Conservation (phyloP, 2,797 vertebrate species). For the Taeniopygia guttata region DNA sequence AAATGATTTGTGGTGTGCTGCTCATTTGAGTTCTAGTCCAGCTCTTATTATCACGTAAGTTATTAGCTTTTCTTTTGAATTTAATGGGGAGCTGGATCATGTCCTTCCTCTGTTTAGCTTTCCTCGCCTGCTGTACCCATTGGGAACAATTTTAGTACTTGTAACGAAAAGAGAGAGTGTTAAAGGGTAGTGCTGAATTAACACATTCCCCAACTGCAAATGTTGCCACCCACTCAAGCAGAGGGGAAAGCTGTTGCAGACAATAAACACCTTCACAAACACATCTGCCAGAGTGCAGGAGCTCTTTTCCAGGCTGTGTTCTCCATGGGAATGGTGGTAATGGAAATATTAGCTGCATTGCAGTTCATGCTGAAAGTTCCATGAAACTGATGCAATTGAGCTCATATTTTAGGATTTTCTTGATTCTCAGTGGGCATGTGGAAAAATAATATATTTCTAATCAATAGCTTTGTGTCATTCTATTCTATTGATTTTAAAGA, state of each 20-base stretch:
- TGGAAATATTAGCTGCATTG: background rate
- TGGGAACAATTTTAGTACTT: conserved; percentile 3
- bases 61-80: conserved; percentile 3
- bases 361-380: background rate
- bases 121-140: background rate
- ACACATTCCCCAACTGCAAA: background rate
- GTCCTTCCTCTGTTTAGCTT: background rate
- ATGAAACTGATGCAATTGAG: background rate
- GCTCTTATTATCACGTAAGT: background rate
- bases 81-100: background rate
- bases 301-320: background rate
- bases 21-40: background rate
- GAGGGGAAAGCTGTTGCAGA: background rate
- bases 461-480: background rate
- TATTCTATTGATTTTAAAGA: background rate
- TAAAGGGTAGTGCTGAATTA: background rate
- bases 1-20: background rate
- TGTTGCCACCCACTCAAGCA: background rate
- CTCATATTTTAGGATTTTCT: background rate
- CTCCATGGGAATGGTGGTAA: background rate
- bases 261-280: background rate
- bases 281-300: background rate
- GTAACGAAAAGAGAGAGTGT: background rate
- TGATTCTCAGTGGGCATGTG: background rate
- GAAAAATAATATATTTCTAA: background rate